These are phyloP conservation scores for Rhadinocentrus ornatus DNA, from an alignment of 2,797 vertebrate species.

Conservation along the genomic window DNA sequence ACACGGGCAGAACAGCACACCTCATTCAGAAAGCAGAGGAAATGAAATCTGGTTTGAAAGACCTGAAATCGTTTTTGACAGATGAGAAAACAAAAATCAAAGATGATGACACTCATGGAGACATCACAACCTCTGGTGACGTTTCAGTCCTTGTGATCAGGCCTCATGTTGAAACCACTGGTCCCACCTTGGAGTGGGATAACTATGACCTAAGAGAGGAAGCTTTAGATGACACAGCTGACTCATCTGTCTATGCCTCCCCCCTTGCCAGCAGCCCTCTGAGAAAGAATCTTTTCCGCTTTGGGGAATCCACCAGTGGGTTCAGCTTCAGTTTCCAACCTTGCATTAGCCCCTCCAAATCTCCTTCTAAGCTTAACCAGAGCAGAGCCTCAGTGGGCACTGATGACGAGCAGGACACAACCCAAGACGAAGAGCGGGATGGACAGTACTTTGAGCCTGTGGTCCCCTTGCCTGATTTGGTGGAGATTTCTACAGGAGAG, in stretches of 20 bases:
- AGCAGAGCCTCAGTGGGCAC: slow-evolving; percentile 90
- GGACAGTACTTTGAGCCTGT: slow-evolving; percentile 97
- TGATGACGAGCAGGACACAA: slow-evolving; percentile 92
- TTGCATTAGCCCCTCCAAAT: slow-evolving; percentile 93
- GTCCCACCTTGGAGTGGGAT: slow-evolving; percentile 93
- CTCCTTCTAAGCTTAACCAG: slow-evolving; percentile 92
- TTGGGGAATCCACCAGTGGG: slow-evolving; percentile 92
- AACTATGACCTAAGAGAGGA: slow-evolving; percentile 92
- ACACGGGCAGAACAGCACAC: slow-evolving; percentile 92
- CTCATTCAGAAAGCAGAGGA: slow-evolving; percentile 98
- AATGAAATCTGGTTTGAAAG: slow-evolving; percentile 97
- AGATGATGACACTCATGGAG: slow-evolving; percentile 79
- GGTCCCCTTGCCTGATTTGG: slow-evolving; percentile 93
- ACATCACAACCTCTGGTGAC: slow-evolving; percentile 47
- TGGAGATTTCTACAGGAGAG: slow-evolving; percentile 94
- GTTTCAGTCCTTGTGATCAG: slow-evolving; percentile 81
- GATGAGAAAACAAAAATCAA: slow-evolving; percentile 89
- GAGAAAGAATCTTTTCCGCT: slow-evolving; percentile 93
- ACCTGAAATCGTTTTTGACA: slow-evolving; percentile 93
- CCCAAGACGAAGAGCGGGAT: slow-evolving; percentile 95
- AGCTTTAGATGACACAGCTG: slow-evolving; percentile 86
- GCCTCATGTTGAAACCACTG: slow-evolving; percentile 84
- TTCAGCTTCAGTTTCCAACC: slow-evolving; percentile 98
- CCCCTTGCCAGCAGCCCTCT: slow-evolving; percentile 88
- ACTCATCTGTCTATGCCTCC: slow-evolving; percentile 89